Conservation (phyloP, 1,140 invertebrate species). For the Orius insidiosus region DNA sequence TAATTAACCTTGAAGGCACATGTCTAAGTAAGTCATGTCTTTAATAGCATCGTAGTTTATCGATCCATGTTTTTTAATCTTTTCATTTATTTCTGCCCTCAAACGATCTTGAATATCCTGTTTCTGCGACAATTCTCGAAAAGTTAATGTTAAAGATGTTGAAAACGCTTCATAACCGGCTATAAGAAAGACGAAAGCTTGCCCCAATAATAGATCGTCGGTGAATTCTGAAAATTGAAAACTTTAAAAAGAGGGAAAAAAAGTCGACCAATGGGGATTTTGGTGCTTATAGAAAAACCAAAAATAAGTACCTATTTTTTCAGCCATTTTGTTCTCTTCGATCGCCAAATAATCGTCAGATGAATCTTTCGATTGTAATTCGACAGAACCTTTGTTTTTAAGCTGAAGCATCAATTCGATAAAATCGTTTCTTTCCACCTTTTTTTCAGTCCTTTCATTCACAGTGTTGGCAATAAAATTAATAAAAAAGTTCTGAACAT, state of each 20-base stretch:
- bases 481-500: conserved; percentile 16
- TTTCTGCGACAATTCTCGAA: conserved; percentile 29
- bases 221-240: conserved; percentile 20
- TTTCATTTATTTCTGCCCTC: conserved; percentile 32
- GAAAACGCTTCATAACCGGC: conserved; percentile 31
- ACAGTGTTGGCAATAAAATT: conserved; percentile 17
- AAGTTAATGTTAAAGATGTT: too few species aligned
- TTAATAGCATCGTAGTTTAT: conserved; percentile 19
- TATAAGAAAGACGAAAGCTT: conserved; percentile 27
- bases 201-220: conserved; percentile 19
- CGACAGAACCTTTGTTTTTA: conserved; percentile 13
- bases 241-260: too few species aligned
- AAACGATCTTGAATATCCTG: conserved; percentile 35
- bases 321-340: background rate
- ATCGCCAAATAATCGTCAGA: conserved; percentile 7
- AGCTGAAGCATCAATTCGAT: conserved; percentile 20
- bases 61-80: conserved; percentile 24
- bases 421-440: conserved; percentile 20
- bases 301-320: conserved; percentile 3
- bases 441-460: conserved; percentile 16
- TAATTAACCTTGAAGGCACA: conserved; percentile 34
- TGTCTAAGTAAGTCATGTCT: conserved; percentile 20
- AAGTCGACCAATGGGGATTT: background rate
- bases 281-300: background rate
- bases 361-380: background rate